Conservation (phyloP, 2,113 vertebrate genomes). For the Gracilinanus agilis region DNA sequence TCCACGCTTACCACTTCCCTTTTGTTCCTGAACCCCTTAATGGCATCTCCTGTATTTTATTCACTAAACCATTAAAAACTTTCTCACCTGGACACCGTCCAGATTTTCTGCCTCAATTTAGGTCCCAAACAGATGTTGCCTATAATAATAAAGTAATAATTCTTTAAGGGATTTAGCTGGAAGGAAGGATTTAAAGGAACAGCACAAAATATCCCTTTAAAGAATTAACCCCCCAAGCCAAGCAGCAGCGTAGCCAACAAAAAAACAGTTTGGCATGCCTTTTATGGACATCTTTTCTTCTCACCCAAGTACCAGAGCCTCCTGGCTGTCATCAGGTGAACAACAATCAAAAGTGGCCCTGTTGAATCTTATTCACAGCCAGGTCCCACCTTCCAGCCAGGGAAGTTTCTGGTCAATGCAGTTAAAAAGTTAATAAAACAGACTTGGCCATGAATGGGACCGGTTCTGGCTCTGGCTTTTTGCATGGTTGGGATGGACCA, state of each 20-base stretch:
- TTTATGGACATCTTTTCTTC: neutral
- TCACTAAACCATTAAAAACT: slow-evolving; percentile 12
- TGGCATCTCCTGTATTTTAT: neutral
- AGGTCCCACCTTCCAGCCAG: neutral
- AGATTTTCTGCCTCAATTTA: slow-evolving; percentile 28
- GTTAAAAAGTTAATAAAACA: slow-evolving; percentile 6
- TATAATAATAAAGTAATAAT: neutral
- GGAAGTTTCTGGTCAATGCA: neutral
- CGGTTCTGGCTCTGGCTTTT: neutral
- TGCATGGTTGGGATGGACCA: neutral
- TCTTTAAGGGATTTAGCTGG: slow-evolving; percentile 25
- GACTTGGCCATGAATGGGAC: neutral
- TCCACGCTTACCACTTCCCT: neutral
- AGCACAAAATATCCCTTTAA: neutral
- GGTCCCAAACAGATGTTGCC: neutral
- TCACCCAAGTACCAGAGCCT: neutral
- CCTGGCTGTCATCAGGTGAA: neutral
- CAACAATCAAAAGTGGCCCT: slow-evolving; percentile 1
- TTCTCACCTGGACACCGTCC: slow-evolving; percentile 4
- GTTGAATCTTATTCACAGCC: no score
- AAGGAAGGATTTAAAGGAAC: neutral
- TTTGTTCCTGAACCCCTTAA: neutral
- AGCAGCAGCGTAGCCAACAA: slow-evolving; percentile 3
- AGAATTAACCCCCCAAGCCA: neutral
- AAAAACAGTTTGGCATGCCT: neutral